phyloP scores from a whole-genome alignment of 2,113 vertebrate species.

The Gymnorhina tibicen region DNA sequence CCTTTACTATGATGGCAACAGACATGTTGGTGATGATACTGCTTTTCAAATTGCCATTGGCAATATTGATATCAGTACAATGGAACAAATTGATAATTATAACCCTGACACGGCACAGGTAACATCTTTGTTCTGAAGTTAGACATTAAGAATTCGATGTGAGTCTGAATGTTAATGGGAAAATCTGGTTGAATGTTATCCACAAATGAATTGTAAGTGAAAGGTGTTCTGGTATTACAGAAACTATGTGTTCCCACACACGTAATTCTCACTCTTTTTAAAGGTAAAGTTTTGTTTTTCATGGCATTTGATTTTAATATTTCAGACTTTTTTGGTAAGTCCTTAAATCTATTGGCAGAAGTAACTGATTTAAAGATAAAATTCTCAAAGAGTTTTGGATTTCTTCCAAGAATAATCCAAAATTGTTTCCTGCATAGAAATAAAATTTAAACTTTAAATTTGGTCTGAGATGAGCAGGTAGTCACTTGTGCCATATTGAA shows the following conservation, averaged over 20 bases:
- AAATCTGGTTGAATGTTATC: not conserved
- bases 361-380: not conserved
- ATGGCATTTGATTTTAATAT: not conserved
- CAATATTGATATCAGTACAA: constrained; percentile 87
- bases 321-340: not conserved
- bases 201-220: not conserved
- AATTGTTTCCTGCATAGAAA: not conserved
- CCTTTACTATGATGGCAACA: constrained; percentile 76
- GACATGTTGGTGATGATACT: constrained; percentile 81
- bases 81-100: constrained; percentile 86
- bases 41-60: constrained; percentile 92
- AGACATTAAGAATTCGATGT: not conserved
- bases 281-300: not conserved
- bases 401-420: not conserved
- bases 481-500: not conserved
- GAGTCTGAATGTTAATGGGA: not conserved
- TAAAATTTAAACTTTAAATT: not conserved
- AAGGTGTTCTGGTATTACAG: not conserved
- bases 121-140: not conserved
- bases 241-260: not conserved
- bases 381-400: not conserved
- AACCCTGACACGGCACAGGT: constrained; percentile 76
- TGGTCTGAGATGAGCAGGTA: not conserved
- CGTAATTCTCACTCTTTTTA: not conserved
- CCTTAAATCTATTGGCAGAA: not conserved